Evolutionary conservation across 1,140 invertebrate species (phyloP).

Genomic region (Frieseomelitta varia): DNA sequence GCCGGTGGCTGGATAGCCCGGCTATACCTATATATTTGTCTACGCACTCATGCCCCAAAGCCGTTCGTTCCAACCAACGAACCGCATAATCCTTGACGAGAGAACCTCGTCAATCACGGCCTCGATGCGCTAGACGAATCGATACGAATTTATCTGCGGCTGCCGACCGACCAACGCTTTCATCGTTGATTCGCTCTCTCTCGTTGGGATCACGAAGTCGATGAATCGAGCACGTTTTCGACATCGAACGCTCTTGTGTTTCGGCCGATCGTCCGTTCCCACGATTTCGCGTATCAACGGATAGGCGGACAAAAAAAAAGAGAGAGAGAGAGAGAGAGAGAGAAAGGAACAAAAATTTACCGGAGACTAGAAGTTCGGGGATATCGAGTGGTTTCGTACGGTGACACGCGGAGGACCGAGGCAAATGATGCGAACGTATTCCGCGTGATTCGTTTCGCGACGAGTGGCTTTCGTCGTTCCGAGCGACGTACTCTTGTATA

Average conservation of each 20-base stretch:
- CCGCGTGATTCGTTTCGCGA: too few species aligned
- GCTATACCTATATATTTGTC: conserved; percentile 60
- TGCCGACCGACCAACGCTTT: conserved; percentile 44
- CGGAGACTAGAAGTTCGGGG: too few species aligned
- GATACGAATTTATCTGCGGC: conserved; percentile 62
- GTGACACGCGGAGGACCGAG: too few species aligned
- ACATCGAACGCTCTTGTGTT: conserved; percentile 36
- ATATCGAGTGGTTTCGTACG: too few species aligned
- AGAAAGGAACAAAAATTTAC: background rate
- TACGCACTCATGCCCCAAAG: conserved; percentile 62
- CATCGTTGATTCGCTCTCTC: conserved; percentile 52
- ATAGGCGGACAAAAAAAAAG: background rate
- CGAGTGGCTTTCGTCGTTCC: too few species aligned
- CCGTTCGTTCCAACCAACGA: conserved; percentile 65
- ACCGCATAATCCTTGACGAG: conserved; percentile 68
- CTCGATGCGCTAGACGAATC: conserved; percentile 56
- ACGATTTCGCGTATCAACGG: conserved; percentile 28
- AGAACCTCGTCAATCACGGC: conserved; percentile 67
- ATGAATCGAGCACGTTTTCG: conserved; percentile 59
- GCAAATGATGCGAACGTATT: too few species aligned
- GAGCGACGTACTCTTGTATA: too few species aligned
- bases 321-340: accelerated
- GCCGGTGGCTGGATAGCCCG: background rate
- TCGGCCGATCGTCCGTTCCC: conserved; percentile 37
- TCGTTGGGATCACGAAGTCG: conserved; percentile 47